Conservation (phyloP, 2,797 vertebrate genomes). For the Pogonophryne albipinna region DNA sequence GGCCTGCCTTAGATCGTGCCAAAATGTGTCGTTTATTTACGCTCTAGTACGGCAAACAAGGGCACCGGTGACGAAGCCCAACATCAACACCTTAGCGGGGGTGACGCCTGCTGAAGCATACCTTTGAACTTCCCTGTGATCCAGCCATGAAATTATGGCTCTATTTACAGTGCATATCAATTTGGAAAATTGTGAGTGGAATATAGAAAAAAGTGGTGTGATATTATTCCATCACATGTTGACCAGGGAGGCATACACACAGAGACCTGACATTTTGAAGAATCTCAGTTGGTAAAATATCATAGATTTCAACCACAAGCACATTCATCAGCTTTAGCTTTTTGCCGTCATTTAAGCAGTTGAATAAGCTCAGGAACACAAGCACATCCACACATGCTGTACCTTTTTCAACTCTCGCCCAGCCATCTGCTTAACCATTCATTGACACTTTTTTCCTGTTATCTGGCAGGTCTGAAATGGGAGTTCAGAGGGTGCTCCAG, state of each 20-base stretch:
- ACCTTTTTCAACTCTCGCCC: slow-evolving; percentile 9
- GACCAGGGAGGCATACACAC: slow-evolving; percentile 58
- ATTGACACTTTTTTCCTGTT: slow-evolving; percentile 24
- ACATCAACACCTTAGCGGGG: slow-evolving; percentile 45
- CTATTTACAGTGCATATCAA: slow-evolving; percentile 52
- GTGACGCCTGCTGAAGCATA: slow-evolving; percentile 35
- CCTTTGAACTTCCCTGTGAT: slow-evolving; percentile 40
- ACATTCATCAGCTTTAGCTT: slow-evolving; percentile 44
- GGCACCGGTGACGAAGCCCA: slow-evolving; percentile 53
- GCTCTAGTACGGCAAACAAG: slow-evolving; percentile 65
- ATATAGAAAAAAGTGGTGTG: slow-evolving; percentile 9
- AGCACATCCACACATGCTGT: neutral
- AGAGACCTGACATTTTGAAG: slow-evolving; percentile 7
- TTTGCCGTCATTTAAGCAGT: slow-evolving; percentile 58
- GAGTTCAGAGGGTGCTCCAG: slow-evolving; percentile 90
- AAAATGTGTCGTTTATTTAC: slow-evolving; percentile 65
- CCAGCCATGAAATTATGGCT: slow-evolving; percentile 32
- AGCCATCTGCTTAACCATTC: slow-evolving; percentile 47
- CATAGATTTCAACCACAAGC: slow-evolving; percentile 59
- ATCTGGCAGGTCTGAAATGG: slow-evolving; percentile 85
- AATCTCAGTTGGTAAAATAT: slow-evolving; percentile 61
- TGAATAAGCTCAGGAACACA: slow-evolving; percentile 25
- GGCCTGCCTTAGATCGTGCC: slow-evolving; percentile 53
- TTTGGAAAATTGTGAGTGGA: slow-evolving; percentile 27
- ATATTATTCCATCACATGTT: slow-evolving; percentile 46